Conservation (phyloP, 2,113 vertebrate species). For the Osmerus mordax region DNA sequence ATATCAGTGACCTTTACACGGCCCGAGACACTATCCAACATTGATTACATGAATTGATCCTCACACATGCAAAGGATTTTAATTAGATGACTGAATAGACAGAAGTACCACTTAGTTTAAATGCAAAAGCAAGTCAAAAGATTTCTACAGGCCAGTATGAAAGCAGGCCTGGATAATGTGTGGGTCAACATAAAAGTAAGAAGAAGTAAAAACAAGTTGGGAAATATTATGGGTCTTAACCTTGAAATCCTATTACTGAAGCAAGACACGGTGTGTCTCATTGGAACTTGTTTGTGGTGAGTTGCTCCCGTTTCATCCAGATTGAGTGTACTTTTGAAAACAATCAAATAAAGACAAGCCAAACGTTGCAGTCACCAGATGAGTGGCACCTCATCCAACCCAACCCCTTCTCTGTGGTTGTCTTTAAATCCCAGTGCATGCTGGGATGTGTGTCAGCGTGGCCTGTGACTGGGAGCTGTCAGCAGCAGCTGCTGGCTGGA, state of each 20-base stretch:
- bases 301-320: too few species aligned
- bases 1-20: conserved; percentile 77
- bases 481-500: conserved; percentile 63
- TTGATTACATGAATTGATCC: conserved; percentile 78
- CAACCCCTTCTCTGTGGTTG: conserved; percentile 32
- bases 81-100: conserved; percentile 74
- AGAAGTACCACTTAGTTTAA: conserved; percentile 71
- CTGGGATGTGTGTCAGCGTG: conserved; percentile 48
- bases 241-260: too few species aligned
- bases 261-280: too few species aligned
- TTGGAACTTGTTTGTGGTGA: too few species aligned
- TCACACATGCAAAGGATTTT: conserved; percentile 73
- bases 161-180: conserved; percentile 28
- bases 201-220: not conserved
- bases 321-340: too few species aligned
- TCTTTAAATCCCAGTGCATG: conserved; percentile 45
- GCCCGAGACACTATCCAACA: conserved; percentile 68
- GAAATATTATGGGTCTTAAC: too few species aligned
- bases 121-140: conserved; percentile 61
- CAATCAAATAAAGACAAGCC: too few species aligned
- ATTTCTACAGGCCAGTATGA: conserved; percentile 6
- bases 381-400: conserved; percentile 51
- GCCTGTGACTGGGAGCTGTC: conserved; percentile 62
- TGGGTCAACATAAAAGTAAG: conserved; percentile 12
- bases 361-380: conserved; percentile 28